A percentile compares a stretch with the other conserved stretches of the same genome.
Conservation (phyloP, 2,888 invertebrate genomes). For the Oligia latruncula region DNA sequence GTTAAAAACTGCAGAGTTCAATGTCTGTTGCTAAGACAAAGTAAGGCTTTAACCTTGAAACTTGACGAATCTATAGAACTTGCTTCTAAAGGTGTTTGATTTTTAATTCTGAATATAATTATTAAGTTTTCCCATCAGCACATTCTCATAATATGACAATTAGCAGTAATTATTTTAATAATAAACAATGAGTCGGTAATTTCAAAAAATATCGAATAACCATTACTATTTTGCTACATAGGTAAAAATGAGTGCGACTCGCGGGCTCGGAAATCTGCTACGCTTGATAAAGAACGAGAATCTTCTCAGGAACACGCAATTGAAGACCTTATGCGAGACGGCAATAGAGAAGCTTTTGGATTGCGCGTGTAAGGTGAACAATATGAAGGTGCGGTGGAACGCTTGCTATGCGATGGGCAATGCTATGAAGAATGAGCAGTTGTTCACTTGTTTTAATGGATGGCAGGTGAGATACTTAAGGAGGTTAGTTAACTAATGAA, state of each 20-base stretch:
- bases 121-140: not conserved
- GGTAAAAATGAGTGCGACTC: constrained; percentile 93
- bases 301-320: constrained; percentile 84
- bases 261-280: constrained; percentile 95
- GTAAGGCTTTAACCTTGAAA: not conserved
- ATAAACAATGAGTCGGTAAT: not conserved
- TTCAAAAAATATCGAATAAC: not conserved
- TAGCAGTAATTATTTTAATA: not conserved
- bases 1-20: constrained; percentile 23
- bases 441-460: constrained; percentile 84
- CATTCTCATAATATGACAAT: not conserved
- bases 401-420: constrained; percentile 96
- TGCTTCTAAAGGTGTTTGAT: not conserved
- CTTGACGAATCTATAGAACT: not conserved
- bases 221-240: constrained; percentile 63
- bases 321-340: constrained; percentile 88
- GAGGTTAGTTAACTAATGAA: not conserved
- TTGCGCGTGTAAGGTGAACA: constrained; percentile 92
- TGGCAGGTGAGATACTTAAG: constrained; percentile 87
- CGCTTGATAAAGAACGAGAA: constrained; percentile 90
- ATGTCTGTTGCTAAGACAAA: not conserved
- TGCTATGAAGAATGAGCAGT: constrained; percentile 91
- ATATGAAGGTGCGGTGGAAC: constrained; percentile 98
- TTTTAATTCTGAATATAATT: not conserved
- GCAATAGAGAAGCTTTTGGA: constrained; percentile 92